Evolutionary conservation across 2,797 vertebrate genomes (phyloP), one percentile per base, ranked within the genome.

Genomic region (Synaphobranchus kaupii): DNA sequence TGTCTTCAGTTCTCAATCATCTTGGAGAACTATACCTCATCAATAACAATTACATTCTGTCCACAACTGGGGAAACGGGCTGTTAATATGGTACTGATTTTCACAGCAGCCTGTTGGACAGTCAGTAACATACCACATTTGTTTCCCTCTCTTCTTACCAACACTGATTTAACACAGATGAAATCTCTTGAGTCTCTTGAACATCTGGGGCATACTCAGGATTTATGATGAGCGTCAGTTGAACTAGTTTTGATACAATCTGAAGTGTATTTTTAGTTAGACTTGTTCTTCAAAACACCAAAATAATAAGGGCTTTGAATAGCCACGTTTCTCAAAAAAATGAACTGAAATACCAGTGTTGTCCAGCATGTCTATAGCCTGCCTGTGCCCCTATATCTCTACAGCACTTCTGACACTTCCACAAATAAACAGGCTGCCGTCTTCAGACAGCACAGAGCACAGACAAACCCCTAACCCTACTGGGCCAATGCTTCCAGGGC

Each of bases 311-410:
- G 68, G 13, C 12, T 73, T 73, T 34, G 8, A 28, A 28, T 2
- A 31, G 66, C 25, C 25, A 68, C 0, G n/a, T 28, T 68, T 12
- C 66, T 68, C 6, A 7, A 9, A 68, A 31, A 12, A 68, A 31
- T 17, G 17, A 34, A 34, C 13, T 63, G 60, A 73, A 31, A 0
- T 10, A 73, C 3, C 68, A 73, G 13, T 73, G 68, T 73, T 73
- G 68, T 15, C 9, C 12, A 34, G n/a, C 12, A 34, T 34, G 10
- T 34, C 31, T 73, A 15, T 73, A 34, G 68, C 20, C 58, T 73
- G 68, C 10, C 12, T 73, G 68, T 73, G 68, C 68, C 68, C 31
- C 68, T 73, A 73, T 34, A 73, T 73, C n/a, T 34, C 68, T 73
- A 73, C 68, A 73, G 68, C 12, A 66, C 25, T 10, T 56, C 17